Evolutionary conservation across 2,797 vertebrate species (phyloP).

Genomic region (Halcyon leucocephala): DNA sequence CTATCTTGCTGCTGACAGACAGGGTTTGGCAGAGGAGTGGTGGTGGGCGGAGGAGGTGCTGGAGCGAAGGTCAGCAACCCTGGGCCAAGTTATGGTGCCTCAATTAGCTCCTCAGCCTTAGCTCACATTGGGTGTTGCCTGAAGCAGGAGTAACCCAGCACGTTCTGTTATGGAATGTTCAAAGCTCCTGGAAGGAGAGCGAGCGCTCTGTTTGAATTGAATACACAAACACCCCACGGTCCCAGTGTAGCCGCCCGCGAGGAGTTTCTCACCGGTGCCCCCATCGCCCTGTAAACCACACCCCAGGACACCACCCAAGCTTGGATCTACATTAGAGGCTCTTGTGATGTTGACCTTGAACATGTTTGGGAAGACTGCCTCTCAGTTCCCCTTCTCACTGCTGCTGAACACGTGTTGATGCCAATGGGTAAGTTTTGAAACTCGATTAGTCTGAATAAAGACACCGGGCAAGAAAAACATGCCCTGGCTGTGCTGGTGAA

Average conservation of each 20-base stretch:
- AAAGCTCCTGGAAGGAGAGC: neutral
- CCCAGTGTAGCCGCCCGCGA: neutral
- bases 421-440: neutral
- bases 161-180: neutral
- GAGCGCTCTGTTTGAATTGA: neutral
- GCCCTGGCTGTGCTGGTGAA: neutral
- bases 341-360: neutral
- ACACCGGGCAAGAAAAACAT: fast-evolving
- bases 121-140: neutral
- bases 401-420: neutral
- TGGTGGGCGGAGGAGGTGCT: neutral
- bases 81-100: neutral
- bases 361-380: neutral
- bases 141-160: neutral
- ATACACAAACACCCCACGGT: neutral
- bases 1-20: fast-evolving
- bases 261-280: neutral
- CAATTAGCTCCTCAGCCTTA: fast-evolving
- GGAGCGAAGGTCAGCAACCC: neutral
- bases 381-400: neutral
- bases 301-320: neutral
- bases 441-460: neutral
- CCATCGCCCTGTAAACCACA: neutral
- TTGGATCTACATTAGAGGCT: neutral
- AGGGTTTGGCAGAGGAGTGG: neutral